Base-by-base conservation (phyloP, 2,888 invertebrate genomes). In the Drosophila neonasuta region DNA sequence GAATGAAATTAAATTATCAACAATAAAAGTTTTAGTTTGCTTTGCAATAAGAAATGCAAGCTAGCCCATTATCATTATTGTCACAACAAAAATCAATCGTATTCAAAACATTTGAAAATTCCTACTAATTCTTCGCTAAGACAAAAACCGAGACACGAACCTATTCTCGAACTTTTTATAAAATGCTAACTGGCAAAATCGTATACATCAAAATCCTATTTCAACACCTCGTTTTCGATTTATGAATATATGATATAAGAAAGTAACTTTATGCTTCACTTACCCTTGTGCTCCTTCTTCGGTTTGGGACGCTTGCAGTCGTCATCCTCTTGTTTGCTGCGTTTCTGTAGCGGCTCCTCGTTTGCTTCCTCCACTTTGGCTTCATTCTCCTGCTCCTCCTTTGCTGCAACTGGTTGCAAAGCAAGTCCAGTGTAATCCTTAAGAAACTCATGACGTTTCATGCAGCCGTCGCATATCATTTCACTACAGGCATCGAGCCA, bases 381-480 rank as follows among this genome's bases (percentile, higher is more conserved):
- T 15, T 88, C 89, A 5, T 74, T 74, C 0, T 7, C 3, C 1
- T 34, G 34, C n/a, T 36, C 36, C 36, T 36, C 36, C 5, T 24
- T 61, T 4, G 79, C 32, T 2, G 5, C n/a, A 11, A 36, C 36
- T 0, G 76, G 67, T 50, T 89, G 83, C 34, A 90, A 62, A 2
- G 90, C 86, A 34, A 93, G 84, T 0, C 91, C 91, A 67, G 93
- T 92, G 87, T 97, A 97, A 86, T 94, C 92, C 89, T 94, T 92
- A 15, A 97, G 91, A 88, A 97, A 97, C 9, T 93, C 92, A 91
- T 96, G 94, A 60, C 93, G 92, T n/a, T 93, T 92, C 93, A 96
- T 95, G 87, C 97, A 98, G 2, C 84, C 89, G 56, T 93, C 93
- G 89, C 97, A 98, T 56, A 96, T 93, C 94, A 97, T 95, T 92